Base-by-base conservation (phyloP, 1,140 invertebrate genomes). In the Leptoteleia sp. region DNA sequence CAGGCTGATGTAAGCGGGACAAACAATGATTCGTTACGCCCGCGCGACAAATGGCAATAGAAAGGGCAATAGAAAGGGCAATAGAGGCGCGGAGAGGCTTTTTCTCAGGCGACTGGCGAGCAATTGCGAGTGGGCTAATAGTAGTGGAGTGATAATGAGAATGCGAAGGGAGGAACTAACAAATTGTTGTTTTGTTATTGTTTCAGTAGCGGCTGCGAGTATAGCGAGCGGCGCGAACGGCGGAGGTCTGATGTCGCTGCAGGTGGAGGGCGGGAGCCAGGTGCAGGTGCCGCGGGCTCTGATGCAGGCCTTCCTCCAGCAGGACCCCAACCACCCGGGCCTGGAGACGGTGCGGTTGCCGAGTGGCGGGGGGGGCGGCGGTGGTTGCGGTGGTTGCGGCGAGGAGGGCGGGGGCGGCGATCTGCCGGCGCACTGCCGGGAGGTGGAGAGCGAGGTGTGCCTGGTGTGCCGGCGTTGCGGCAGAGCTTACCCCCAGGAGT, bases 391-490 rank as follows among this genome's bases (percentile, higher is more conserved):
- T 35, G 73, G 37, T 6, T 29, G 45, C 29, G 91, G 92, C n/a
- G 87, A 90, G 3, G n/a, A n/a, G n/a, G n/a, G n/a, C n/a, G n/a
- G n/a, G n/a, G n/a, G n/a, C n/a, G 82, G 81, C 52, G 88, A 89
- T n/a, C 88, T 67, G 17, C 84, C 81, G 77, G 87, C 75, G 67
- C 89, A 72, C 77, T 81, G 90, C 72, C 83, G 91, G 59, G 92
- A 95, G 73, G 86, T 93, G 1, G 94, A 95, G 81, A 91, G 93
- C 35, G 95, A 96, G 83, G 91, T 95, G 12, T 95, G 95, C 77
- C 94, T 94, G 89, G 94, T 96, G 48, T 96, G 95, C 90, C 95
- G 95, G 83, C 94, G 95, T 82, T 96, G 95, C 87, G 94, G 95
- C 54, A 91, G 95, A 42, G 95, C 95, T 1, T 96, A 94, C 88